Percentiles rank a stretch among this genome's conserved stretches.
These are phyloP conservation scores for Ahaetulla prasina DNA, from an alignment of 2,113 vertebrate genomes.

Conservation along the genomic window DNA sequence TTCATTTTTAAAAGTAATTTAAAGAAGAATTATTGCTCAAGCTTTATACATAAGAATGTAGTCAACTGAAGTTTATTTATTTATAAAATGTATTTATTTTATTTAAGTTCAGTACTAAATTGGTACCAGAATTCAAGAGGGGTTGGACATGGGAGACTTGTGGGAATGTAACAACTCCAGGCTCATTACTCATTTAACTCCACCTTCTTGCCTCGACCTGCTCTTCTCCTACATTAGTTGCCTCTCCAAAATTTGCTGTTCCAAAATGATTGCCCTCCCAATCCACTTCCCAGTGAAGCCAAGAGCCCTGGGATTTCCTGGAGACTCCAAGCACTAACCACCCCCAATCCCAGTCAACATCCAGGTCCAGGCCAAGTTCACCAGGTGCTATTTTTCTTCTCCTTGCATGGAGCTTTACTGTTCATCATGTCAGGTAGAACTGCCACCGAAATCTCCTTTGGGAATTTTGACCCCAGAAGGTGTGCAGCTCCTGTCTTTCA, in stretches of 20 bases:
- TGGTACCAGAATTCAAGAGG: too few species aligned
- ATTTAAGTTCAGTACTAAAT: too few species aligned
- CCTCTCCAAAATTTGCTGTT: not conserved
- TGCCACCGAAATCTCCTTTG: too few species aligned
- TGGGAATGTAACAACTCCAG: too few species aligned
- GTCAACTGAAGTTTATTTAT: too few species aligned
- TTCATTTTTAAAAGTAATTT: not conserved
- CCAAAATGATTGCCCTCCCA: not conserved
- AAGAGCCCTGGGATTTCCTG: not conserved
- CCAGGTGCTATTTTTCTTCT: not conserved
- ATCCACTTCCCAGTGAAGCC: not conserved
- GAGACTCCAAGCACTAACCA: not conserved
- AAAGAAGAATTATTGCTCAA: not conserved
- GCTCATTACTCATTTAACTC: too few species aligned
- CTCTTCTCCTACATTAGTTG: too few species aligned
- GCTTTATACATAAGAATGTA: too few species aligned
- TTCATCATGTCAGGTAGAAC: not conserved
- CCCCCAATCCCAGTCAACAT: not conserved
- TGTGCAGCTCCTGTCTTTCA: not conserved
- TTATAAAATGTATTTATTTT: too few species aligned
- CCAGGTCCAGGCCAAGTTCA: not conserved
- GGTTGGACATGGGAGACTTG: too few species aligned
- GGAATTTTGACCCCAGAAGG: not conserved
- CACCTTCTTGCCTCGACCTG: too few species aligned
- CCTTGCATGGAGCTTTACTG: not conserved